Conservation (phyloP, 1,140 invertebrate genomes). For the Adoxophyes honmai region DNA sequence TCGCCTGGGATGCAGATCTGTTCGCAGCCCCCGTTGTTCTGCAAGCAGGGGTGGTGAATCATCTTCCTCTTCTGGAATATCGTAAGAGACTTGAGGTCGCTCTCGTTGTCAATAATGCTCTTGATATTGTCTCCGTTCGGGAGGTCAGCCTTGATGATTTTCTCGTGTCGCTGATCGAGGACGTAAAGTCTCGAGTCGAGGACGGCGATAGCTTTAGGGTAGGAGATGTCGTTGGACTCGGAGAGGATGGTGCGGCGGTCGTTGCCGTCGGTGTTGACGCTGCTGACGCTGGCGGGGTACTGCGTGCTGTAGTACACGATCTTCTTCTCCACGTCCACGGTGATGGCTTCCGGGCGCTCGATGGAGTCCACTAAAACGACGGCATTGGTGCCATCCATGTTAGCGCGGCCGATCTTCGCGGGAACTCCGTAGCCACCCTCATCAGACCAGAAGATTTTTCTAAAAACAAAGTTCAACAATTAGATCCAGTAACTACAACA, state of each 20-base stretch:
- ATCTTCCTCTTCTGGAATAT: slow-evolving; percentile 92
- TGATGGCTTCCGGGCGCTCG: slow-evolving; percentile 88
- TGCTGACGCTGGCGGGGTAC: slow-evolving; percentile 84
- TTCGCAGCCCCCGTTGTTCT: slow-evolving; percentile 93
- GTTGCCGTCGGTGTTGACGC: slow-evolving; percentile 86
- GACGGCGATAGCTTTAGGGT: slow-evolving; percentile 90
- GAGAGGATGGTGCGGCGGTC: slow-evolving; percentile 84
- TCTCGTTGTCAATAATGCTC: slow-evolving; percentile 89
- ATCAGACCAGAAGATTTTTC: slow-evolving; percentile 96
- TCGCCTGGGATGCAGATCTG: slow-evolving; percentile 94
- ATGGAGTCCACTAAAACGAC: slow-evolving; percentile 82
- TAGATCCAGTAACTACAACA: no score
- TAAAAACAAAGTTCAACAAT: slow-evolving; percentile 69
- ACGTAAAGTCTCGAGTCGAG: slow-evolving; percentile 92
- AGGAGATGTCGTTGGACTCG: slow-evolving; percentile 82
- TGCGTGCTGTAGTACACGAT: slow-evolving; percentile 92
- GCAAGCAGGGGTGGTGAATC: slow-evolving; percentile 90
- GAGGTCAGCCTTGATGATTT: slow-evolving; percentile 92
- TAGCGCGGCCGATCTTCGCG: slow-evolving; percentile 93
- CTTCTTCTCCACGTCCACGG: slow-evolving; percentile 90
- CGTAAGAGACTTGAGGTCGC: slow-evolving; percentile 91
- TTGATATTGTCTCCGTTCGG: slow-evolving; percentile 88
- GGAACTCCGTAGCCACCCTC: slow-evolving; percentile 94
- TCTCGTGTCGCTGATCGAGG: slow-evolving; percentile 93
- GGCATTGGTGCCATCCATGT: slow-evolving; percentile 94